Evolutionary conservation across 2,888 invertebrate genomes (phyloP).

Genomic region (Balanococcus diminutus): DNA sequence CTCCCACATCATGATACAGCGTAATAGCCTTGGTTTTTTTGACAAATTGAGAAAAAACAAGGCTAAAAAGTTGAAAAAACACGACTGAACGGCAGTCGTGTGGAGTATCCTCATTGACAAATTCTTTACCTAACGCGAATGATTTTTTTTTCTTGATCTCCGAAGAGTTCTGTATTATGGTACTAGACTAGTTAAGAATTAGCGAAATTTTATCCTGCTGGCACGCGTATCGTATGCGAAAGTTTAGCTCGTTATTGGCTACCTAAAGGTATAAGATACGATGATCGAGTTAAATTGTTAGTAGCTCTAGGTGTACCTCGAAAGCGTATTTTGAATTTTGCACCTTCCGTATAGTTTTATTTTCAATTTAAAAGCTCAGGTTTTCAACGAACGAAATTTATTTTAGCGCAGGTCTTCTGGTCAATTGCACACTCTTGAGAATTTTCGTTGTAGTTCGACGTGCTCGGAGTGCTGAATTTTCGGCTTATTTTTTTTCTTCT

Average conservation of each 20-base stretch:
- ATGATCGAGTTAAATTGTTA: not conserved
- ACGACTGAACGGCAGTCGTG: too few species aligned
- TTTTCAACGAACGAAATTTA: slow-evolving; percentile 38
- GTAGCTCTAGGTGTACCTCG: not conserved
- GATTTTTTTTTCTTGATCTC: not conserved
- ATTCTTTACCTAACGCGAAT: not conserved
- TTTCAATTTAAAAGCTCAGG: slow-evolving; percentile 20
- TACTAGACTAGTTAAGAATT: not conserved
- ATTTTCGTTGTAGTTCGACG: not conserved
- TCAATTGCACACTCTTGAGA: slow-evolving; percentile 36
- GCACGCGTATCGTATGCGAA: not conserved
- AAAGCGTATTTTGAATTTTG: slow-evolving; percentile 28
- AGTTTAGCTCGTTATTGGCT: not conserved
- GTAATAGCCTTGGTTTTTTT: too few species aligned
- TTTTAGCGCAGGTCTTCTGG: slow-evolving; percentile 1
- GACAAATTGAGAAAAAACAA: too few species aligned
- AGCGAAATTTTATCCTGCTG: not conserved
- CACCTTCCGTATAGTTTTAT: slow-evolving; percentile 16
- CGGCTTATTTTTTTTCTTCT: not conserved
- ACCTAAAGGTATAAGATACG: too few species aligned
- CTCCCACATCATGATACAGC: too few species aligned
- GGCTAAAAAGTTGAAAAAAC: too few species aligned
- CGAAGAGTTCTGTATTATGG: not conserved
- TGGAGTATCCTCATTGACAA: not conserved
- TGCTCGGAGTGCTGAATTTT: slow-evolving; percentile 31